Evolutionary conservation across 2,113 vertebrate genomes (phyloP), one percentile per base, ranked within the genome.

Genomic region (Apodemus sylvaticus): DNA sequence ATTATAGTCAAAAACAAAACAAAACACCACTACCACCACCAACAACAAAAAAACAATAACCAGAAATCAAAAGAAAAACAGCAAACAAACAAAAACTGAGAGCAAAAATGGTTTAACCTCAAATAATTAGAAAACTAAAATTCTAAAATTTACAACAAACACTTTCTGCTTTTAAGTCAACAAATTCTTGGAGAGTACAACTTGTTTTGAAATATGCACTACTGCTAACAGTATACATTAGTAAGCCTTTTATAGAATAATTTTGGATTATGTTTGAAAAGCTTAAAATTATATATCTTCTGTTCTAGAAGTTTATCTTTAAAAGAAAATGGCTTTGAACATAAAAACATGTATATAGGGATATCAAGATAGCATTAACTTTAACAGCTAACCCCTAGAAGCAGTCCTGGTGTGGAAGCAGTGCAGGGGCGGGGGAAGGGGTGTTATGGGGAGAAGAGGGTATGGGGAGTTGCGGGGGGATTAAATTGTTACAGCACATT

Each of bases 221-320:
- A 26, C 78, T 93, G 55, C 11, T 95, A 87, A 89, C 7, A 86
- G 34, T 73, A n/a, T 42, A 82, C 39, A 68, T 81, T 60, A 70
- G 19, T 42, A 76, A 88, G 87, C 8, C 77, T 77, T 89, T 77
- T 39, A 45, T 7, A 85, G 93, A n/a, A 92, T 39, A 94, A 70
- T 74, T 93, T 93, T 9, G 11, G 14, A 68, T 93, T 82, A 89
- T 53, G 2, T 53, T 94, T 29, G 45, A 48, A 91, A 97, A 82
- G 26, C 36, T 74, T 85, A 64, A 88, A 70, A 91, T 45, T 66
- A 53, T 26, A 16, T 73, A 42, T 55, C 14, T 73, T 90, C 24
- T 82, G n/a, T 74, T 82, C 26, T 78, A n/a, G 58, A 91, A 89
- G 26, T 91, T 91, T 81, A 82, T 26, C 62, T 85, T 86, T 68